These are phyloP conservation scores for Gallinago jamesoni DNA, from an alignment of 2,113 vertebrate species.

Conservation along the genomic window DNA sequence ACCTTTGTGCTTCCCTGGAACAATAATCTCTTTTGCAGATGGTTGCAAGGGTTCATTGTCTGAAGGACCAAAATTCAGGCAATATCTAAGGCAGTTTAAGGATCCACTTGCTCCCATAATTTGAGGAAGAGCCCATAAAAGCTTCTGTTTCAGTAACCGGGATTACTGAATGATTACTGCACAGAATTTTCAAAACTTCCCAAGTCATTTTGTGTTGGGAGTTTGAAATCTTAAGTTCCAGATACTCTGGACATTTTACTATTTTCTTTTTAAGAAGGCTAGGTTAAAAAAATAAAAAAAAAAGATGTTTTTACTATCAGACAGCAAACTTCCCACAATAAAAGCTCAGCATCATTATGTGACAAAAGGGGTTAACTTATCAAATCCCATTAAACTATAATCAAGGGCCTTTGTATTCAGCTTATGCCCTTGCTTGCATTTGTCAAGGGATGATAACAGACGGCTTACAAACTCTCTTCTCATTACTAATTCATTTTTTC, in stretches of 20 bases:
- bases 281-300: neutral
- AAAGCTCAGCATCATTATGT: neutral
- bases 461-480: conserved; percentile 65
- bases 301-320: neutral
- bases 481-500: conserved; percentile 70
- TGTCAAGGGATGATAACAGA: conserved; percentile 66
- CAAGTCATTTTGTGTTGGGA: neutral
- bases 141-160: neutral
- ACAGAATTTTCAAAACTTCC: neutral
- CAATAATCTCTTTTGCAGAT: neutral
- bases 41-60: neutral
- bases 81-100: neutral
- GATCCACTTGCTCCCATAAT: neutral
- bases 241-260: neutral
- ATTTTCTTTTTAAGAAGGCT: neutral
- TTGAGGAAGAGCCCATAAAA: neutral
- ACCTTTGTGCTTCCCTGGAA: neutral
- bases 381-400: conserved; percentile 54
- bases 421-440: conserved; percentile 50
- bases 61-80: neutral
- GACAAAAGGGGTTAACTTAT: conserved; percentile 58
- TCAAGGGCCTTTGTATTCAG: conserved; percentile 61
- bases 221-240: neutral
- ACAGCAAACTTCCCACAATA: neutral
- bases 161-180: neutral